Evolutionary conservation across 2,113 vertebrate species (phyloP), one percentile per base, ranked within the genome.

Genomic region (Oreocharis arfaki): DNA sequence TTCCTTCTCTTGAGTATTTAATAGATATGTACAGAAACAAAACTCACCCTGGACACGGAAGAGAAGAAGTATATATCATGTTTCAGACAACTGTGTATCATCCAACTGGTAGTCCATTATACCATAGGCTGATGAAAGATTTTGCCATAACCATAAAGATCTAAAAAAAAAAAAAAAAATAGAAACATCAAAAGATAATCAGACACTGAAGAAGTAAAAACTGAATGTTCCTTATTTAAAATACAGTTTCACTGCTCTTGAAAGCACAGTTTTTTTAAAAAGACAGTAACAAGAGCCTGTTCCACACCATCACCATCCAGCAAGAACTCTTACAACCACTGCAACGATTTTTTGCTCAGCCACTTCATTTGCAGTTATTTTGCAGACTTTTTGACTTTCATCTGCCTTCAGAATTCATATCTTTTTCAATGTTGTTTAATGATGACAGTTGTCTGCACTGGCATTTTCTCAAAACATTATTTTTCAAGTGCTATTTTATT

Each of bases 121-220:
- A 70, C 74, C 71, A 85, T 6, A 44, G 2, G 3, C 41, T 32
- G 81, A 65, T 13, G 33, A 85, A 95, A 74, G 30, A 52, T 39
- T 86, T 65, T 90, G 76, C 96, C 96, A 97, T 97, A 75, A 97
- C 76, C 30, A 44, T 52, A 64, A 81, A 97, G 79, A 96, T 37
- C 98, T 98, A 84, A 16, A 90, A 70, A 14, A 68, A 83, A 52
- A 14, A 60, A 52, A 26, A 32, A 74, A 49, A 49, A 32, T 1
- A 63, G 2, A 75, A 20, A 46, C 24, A 6, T 46, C 5, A 94
- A 74, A 57, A 75, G 21, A 49, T 33, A 71, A 73, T 91, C 33
- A 96, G 39, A 73, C 6, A 65, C 1, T 52, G 16, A 60, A 85
- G 47, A 5, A 93, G 14, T 14, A 19, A 92, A 70, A 78, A 44